phyloP scores from a whole-genome alignment of 2,888 invertebrate genomes.

The Oscheius sp. region DNA sequence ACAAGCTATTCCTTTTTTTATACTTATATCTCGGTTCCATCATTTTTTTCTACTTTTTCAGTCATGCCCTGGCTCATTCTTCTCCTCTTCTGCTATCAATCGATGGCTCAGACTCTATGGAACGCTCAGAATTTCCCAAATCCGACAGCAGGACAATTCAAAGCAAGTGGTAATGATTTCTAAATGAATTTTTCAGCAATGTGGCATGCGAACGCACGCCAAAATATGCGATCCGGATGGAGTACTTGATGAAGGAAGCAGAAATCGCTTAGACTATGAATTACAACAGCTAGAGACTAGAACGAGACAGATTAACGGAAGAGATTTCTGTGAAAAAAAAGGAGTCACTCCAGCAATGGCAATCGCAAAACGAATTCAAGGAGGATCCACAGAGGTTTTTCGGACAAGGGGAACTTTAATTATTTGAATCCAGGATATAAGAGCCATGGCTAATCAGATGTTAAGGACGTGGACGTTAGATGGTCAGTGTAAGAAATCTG shows the following conservation, averaged over 20 bases:
- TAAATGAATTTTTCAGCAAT: constrained; percentile 30
- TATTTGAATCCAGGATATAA: constrained; percentile 51
- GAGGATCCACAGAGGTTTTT: constrained; percentile 57
- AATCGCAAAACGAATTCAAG: constrained; percentile 57
- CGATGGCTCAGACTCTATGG: constrained; percentile 50
- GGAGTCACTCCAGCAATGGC: constrained; percentile 67
- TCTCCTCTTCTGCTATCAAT: neutral
- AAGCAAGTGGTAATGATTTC: constrained; percentile 26
- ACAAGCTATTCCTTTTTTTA: neutral
- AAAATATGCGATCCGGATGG: constrained; percentile 66
- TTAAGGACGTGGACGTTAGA: constrained; percentile 61
- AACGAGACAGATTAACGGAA: constrained; percentile 57
- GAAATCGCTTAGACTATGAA: constrained; percentile 65
- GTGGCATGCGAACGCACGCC: constrained; percentile 55
- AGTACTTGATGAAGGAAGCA: constrained; percentile 56
- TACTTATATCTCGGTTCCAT: neutral
- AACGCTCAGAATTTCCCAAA: constrained; percentile 63
- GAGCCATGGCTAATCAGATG: constrained; percentile 64
- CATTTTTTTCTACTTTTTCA: neutral
- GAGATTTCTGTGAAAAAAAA: constrained; percentile 65
- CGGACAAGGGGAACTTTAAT: neutral
- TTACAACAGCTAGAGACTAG: constrained; percentile 58
- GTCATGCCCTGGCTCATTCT: constrained; percentile 23
- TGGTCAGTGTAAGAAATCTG: constrained; percentile 62
- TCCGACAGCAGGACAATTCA: constrained; percentile 59